Evolutionary conservation across 2,113 vertebrate genomes (phyloP), one percentile per base, ranked within the genome.

Genomic region (Dicentrarchus labrax): DNA sequence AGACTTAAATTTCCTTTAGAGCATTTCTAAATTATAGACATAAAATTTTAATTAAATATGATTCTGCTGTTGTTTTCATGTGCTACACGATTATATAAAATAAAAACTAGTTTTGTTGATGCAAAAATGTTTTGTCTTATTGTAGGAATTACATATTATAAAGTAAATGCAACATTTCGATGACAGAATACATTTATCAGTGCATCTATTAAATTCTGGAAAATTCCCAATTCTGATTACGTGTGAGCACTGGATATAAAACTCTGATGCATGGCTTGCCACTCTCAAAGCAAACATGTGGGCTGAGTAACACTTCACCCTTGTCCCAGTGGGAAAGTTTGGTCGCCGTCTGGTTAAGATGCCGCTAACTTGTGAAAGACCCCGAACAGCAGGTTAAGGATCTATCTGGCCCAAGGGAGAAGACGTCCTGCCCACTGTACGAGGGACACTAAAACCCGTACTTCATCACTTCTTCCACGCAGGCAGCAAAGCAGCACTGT

Each of bases 401-500:
- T 45, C 16, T 59, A 1, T 62, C 50, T 30, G 10, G n/a, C 38
- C 6, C 11, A 15, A 41, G 16, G 24, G 47, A 43, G 15, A 16
- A n/a, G 30, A 30, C 30, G 30, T 30, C 30, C 30, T 30, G 30
- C 30, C 30, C 30, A 30, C 30, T 30, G 30, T 30, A 30, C 30
- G 6, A 66, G 61, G 6, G 16, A 30, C 24, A 19, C 22, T 8
- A 59, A 74, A 62, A 17, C 41, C 15, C 43, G 16, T 10, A 43
- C 10, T 70, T 22, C 13, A 61, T 65, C 39, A 21, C 2, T 51
- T 19, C 2, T 60, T 6, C 45, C 47, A 53, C 0, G 2, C 2
- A 61, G 39, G 62, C 48, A 56, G 59, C 69, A 86, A 59, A 74
- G 50, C 41, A 17, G 48, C 22, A 43, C 75, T 76, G 47, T 80